Conservation (phyloP, 2,888 invertebrate species). For the Epirrhoe alternata region DNA sequence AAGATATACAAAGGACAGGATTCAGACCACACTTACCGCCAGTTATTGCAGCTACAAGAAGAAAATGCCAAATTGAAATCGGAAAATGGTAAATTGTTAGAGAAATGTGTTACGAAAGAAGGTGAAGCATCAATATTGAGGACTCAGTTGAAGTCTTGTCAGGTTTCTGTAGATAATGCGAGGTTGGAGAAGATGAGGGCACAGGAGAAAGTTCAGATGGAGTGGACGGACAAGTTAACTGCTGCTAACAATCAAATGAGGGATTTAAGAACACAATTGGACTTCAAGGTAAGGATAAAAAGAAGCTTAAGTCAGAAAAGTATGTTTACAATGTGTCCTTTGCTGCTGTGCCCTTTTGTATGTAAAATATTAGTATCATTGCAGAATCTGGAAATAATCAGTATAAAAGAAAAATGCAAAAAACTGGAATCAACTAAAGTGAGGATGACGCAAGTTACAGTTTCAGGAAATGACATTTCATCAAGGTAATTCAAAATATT, state of each 20-base stretch:
- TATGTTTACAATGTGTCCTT: too few species aligned
- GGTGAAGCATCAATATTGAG: constrained; percentile 84
- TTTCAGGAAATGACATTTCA: constrained; percentile 65
- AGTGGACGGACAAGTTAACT: constrained; percentile 80
- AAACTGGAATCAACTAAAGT: constrained; percentile 75
- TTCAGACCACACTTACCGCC: constrained; percentile 63
- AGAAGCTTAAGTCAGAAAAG: too few species aligned
- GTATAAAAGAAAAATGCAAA: constrained; percentile 82
- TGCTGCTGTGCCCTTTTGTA: neutral
- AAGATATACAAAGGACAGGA: constrained; percentile 66
- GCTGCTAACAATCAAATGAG: constrained; percentile 71
- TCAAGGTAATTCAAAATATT: too few species aligned
- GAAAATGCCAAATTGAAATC: constrained; percentile 75
- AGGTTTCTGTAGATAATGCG: constrained; percentile 73
- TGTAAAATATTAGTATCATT: constrained; percentile 43
- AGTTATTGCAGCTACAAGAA: constrained; percentile 69
- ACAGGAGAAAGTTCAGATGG: constrained; percentile 77
- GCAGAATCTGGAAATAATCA: constrained; percentile 85
- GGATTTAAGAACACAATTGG: constrained; percentile 80
- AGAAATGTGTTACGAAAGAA: constrained; percentile 83
- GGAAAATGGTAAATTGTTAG: constrained; percentile 74
- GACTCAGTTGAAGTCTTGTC: constrained; percentile 79
- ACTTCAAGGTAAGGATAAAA: constrained; percentile 78
- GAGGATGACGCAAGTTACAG: constrained; percentile 70
- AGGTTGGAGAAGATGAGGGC: constrained; percentile 73